A percentile compares a stretch with the other conserved stretches of the same genome.
Evolutionary conservation across 2,797 vertebrate genomes (phyloP).

Genomic region (Tenualosa thibaudeaui): DNA sequence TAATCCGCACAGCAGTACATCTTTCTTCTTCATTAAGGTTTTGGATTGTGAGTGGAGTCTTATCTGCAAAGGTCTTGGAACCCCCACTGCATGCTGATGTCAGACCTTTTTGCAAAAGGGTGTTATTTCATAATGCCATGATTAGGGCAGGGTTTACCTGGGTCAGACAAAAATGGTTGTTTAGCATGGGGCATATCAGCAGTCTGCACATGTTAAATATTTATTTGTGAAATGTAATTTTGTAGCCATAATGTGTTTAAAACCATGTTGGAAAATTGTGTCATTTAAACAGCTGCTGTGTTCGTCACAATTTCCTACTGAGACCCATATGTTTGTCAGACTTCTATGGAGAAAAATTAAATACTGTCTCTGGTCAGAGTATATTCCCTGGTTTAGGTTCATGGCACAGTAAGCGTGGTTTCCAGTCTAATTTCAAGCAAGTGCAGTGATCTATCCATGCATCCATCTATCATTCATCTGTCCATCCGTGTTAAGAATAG

Average conservation of each 20-base stretch:
- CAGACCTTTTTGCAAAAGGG: background rate
- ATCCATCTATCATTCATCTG: background rate
- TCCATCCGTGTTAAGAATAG: too few species aligned
- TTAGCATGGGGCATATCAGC: background rate
- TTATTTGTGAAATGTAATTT: background rate
- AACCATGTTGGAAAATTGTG: background rate
- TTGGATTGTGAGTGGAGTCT: conserved; percentile 9
- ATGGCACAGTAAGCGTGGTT: too few species aligned
- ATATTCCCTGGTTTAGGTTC: too few species aligned
- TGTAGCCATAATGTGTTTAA: background rate
- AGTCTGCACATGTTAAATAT: background rate
- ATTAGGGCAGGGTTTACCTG: background rate
- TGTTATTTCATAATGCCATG: background rate
- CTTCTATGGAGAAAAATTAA: too few species aligned
- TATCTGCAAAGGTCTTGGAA: background rate
- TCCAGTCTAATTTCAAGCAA: too few species aligned
- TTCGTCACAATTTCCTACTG: background rate
- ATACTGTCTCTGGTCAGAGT: background rate
- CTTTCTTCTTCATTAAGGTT: conserved; percentile 40
- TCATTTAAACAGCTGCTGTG: background rate
- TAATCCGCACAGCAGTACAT: conserved; percentile 48
- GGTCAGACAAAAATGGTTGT: background rate
- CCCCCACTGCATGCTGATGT: background rate
- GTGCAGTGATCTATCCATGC: background rate
- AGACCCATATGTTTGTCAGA: background rate